Evolutionary conservation across 2,888 invertebrate genomes (phyloP), one percentile per base, ranked within the genome.

Genomic region (Agrypnus murinus): DNA sequence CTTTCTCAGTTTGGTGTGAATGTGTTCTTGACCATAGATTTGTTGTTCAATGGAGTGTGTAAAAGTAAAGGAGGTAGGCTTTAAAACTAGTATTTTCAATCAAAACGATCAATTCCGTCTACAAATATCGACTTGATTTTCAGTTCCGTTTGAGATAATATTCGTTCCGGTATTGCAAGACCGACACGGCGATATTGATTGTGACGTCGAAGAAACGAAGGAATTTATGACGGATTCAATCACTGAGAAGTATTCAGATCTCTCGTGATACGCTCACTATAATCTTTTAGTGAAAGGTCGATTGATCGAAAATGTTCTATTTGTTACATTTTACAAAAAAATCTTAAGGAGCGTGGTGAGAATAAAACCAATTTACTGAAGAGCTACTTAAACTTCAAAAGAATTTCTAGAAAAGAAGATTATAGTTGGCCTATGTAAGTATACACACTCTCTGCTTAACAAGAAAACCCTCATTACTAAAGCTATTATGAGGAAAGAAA

Each of bases 101-200:
- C 55, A 55, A 12, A 64, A 12, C n/a, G 40, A 15, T 48, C 53
- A 45, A 43, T 53, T 64, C 64, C 53, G 55, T 31, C 55, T 55
- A 25, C 40, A 32, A 25, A 50, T 43, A 53, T 43, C 53, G 50
- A 43, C 53, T 53, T 64, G 64, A 64, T 64, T 64, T 64, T 55
- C 36, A 15, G 53, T 64, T 64, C 64, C 55, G 64, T 45, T 64
- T 17, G 40, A 55, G 40, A 40, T 64, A 64, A 64, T 64, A 64
- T 55, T 32, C 64, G 62, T 53, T 64, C 53, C 50, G 55, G 64
- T 43, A 43, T 53, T 64, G 40, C 50, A 40, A 43, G 55, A 55
- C 64, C 64, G 40, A 38, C 64, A 48, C 53, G n/a, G n/a, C n/a
- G 32, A 40, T 64, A 64, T 64, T 53, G 64, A 64, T 64, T 53